Conservation (phyloP, 2,888 invertebrate genomes). For the Synergus gifuensis region DNA sequence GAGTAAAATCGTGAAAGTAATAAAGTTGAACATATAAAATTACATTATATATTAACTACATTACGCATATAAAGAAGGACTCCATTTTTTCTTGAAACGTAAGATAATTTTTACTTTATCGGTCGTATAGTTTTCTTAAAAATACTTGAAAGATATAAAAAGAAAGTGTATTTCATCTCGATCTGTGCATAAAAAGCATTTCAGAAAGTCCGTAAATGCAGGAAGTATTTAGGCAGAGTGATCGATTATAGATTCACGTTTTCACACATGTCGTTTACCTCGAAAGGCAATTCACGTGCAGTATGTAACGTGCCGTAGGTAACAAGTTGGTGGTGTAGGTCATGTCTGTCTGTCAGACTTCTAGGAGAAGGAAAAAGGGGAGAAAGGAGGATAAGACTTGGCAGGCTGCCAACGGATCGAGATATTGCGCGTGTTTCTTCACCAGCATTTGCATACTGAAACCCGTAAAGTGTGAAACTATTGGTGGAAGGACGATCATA, state of each 20-base stretch:
- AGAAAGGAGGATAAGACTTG: conserved; percentile 48
- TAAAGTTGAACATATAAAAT: too few relatives aligned
- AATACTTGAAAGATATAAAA: too few relatives aligned
- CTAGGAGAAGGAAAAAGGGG: conserved; percentile 35
- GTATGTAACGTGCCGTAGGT: neutral
- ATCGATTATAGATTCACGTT: conserved; percentile 15
- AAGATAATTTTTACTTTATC: too few relatives aligned
- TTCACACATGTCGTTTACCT: conserved; percentile 17
- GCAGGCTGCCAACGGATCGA: conserved; percentile 56
- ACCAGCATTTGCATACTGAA: conserved; percentile 72
- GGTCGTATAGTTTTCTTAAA: too few relatives aligned
- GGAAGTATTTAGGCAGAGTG: neutral
- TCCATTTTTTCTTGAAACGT: too few relatives aligned
- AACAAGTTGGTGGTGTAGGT: conserved; percentile 45
- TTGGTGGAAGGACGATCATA: conserved; percentile 67
- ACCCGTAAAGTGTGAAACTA: conserved; percentile 74
- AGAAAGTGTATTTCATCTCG: too few relatives aligned
- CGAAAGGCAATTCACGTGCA: conserved; percentile 24
- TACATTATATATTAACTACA: too few relatives aligned
- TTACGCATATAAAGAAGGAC: too few relatives aligned
- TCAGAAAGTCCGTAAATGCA: neutral
- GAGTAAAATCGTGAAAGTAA: too few relatives aligned
- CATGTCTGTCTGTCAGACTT: conserved; percentile 50
- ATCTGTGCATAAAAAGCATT: neutral
- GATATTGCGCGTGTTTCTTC: conserved; percentile 69